Base-by-base conservation (phyloP, 1,140 invertebrate genomes). In the Belonocnema kinseyi region DNA sequence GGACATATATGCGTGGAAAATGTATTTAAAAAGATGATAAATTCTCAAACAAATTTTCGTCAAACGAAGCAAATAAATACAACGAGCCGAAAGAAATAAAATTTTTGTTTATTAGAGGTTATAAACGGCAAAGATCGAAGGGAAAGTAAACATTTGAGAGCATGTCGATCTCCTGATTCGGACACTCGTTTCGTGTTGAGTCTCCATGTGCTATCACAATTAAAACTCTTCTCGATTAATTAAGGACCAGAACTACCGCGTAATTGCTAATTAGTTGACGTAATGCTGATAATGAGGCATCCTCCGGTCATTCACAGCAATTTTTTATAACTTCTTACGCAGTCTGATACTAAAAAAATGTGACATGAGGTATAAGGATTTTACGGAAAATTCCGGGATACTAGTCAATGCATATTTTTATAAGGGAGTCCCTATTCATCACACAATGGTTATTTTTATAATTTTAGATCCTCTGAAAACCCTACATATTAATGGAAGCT, bases 211-310 rank as follows among this genome's bases (percentile, higher is more conserved):
- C 73, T 72, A 58, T 50, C 61, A 77, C 79, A 80, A 80, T 80
- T 81, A 83, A 78, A 80, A 79, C 77, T 82, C 75, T 80, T 82
- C 79, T 77, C 81, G 83, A 86, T 87, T 85, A 85, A 86, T 85
- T 85, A 85, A 80, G 76, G 76, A 79, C 77, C 81, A 78, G 80
- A 77, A 80, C 74, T 80, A 78, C 77, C 81, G 78, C 78, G 78
- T 87, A 87, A 87, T 87, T 85, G 82, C 82, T 87, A 87, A 87
- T 87, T 87, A 85, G 84, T 84, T 85, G 80, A 87, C 83, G 82
- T 85, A 85, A 85, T 79, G 79, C 77, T 74, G 82, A 77, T 84
- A 85, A 82, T 79, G 79, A 84, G 81, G 74, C 76, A 70, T 76
- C 56, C 73, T 52, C 66, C 73, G 70, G 66, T 81, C 74, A 78